Base-by-base conservation (phyloP, 1,140 invertebrate species). In the Atta cephalotes region DNA sequence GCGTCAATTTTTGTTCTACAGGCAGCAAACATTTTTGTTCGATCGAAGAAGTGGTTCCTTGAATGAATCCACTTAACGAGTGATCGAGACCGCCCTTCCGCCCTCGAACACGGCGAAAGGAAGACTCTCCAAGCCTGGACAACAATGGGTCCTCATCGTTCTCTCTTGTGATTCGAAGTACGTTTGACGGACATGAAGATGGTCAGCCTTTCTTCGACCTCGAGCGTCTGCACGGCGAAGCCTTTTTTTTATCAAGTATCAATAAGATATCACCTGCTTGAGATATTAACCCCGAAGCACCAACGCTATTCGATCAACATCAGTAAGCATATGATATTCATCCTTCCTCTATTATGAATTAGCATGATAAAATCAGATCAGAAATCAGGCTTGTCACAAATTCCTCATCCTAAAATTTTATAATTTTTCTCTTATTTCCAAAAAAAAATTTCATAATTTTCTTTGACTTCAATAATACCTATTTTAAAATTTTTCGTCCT, bases 181-280 rank as follows among this genome's bases (percentile, higher is more conserved):
- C 86, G 89, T 90, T 90, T 90, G 89, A 90, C 88, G 86, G 88
- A 90, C 88, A 82, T 88, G 89, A 90, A 90, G 89, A 90, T 87
- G 71, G 65, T 21, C 72, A 72, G 81, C 76, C 89, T 90, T 90
- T 90, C 89, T 90, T 90, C 71, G 62, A 86, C 66, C 78, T 85
- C 60, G 70, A 62, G 18, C 76, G 56, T 62, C 81, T 56, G 76
- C 70, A 21, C 62, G 45, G 70, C 35, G 62, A 85, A 58, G 63
- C 35, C 71, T 85, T 88, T 85, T 85, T 65, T 85, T 87, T 68
- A 72, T 56, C 18, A 72, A 71, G 86, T 90, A 90, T 90, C 88
- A 90, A 85, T 90, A 70, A 90, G 89, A 90, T 88, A 90, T 93
- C 90, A 88, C 88, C 89, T 89, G 90, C 89, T 89, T 90, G 80